Evolutionary conservation across 2,888 invertebrate genomes (phyloP), one percentile per base, ranked within the genome.

Genomic region (Chalcis sispes): DNA sequence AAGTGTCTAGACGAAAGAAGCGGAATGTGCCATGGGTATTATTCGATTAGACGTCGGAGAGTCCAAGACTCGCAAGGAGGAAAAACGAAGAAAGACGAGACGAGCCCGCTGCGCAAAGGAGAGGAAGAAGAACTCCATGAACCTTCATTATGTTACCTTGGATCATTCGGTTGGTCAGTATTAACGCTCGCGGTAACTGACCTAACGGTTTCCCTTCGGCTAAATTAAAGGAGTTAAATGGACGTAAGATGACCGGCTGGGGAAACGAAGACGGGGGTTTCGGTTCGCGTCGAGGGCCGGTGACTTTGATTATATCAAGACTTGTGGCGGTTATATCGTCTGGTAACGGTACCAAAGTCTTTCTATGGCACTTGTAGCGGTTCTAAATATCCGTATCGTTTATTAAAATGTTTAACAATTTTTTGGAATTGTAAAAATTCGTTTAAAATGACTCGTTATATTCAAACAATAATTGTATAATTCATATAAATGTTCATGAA

Each of bases 91-190:
- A 36, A 58, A 32, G 27, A 54, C 50, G 8, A 20, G 50, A 50
- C 5, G 20, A 3, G 20, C 50, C n/a, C 13, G 0, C 54, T 15
- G 18, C 1, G 27, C 81, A 75, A 81, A 77, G 82, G 76, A 80
- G 80, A 79, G 82, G 83, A 81, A 82, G 50, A 81, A 81, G 65
- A 67, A 74, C 48, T 27, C 83, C 85, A 84, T 86, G 86, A 86
- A 87, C 85, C 85, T 87, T 87, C 85, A 86, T 88, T 87, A 87
- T 84, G 85, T 87, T 87, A 85, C 83, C 83, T 84, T 81, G 81
- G 81, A 80, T 81, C 81, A 82, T 83, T 83, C 82, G 83, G 81
- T 83, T 83, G 82, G 75, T 81, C 80, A 77, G 79, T 83, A 86
- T 87, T 87, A 87, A 85, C 82, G 84, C 84, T 46, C 81, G 82